These are phyloP conservation scores for Oikopleura vanhoeffeni DNA, from an alignment of 23 tunicate species.

Conservation along the genomic window DNA sequence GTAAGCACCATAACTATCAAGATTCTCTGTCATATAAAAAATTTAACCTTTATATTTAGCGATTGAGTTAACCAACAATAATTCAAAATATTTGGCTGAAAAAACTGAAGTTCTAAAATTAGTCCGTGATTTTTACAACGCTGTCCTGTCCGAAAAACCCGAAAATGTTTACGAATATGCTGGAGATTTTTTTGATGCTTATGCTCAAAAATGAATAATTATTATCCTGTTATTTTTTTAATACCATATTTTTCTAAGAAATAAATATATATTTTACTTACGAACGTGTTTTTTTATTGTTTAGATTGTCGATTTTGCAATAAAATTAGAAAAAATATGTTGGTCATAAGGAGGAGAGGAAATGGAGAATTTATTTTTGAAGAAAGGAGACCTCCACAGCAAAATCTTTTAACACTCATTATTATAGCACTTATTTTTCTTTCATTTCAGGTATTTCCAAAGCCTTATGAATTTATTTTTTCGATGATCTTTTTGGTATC, in stretches of 20 bases:
- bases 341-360: background rate
- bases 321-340: too few relatives aligned
- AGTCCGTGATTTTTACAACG: conserved; percentile 5
- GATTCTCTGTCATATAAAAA: too few relatives aligned
- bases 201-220: background rate
- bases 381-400: conserved; percentile 14
- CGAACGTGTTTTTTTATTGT: too few relatives aligned
- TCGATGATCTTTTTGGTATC: too few relatives aligned
- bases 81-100: background rate
- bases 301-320: too few relatives aligned
- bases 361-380: conserved; percentile 10
- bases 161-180: background rate
- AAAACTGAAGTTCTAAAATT: background rate
- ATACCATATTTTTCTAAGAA: too few relatives aligned
- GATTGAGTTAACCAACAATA: background rate
- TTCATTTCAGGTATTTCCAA: conserved; percentile 11
- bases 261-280: too few relatives aligned
- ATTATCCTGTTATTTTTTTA: too few relatives aligned
- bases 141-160: conserved; percentile 2
- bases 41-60: too few relatives aligned
- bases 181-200: background rate
- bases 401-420: background rate
- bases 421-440: conserved; percentile 2
- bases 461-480: too few relatives aligned
- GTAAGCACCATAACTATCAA: background rate